Percentiles rank a stretch among this genome's conserved stretches.
These are phyloP conservation scores for Enteromius fasciolatus DNA, from an alignment of 2,797 vertebrate species.

Conservation along the genomic window DNA sequence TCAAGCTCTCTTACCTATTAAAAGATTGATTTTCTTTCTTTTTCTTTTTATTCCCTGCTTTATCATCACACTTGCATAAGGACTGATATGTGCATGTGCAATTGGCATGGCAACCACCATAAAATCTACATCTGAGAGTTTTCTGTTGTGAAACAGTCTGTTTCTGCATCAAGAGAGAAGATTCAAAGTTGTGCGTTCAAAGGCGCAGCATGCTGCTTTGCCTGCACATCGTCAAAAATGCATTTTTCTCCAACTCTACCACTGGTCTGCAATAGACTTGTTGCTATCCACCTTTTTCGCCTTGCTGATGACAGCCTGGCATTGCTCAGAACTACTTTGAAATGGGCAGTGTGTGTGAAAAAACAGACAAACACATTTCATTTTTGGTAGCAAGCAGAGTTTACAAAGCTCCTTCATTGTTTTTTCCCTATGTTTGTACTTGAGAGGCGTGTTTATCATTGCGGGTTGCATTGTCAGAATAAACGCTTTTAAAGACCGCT, in stretches of 20 bases:
- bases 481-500: conserved; percentile 52
- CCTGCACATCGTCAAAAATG: background rate
- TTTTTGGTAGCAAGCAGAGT: background rate
- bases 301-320: background rate
- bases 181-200: conserved; percentile 12
- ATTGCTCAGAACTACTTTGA: background rate
- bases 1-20: background rate
- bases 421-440: conserved; percentile 26
- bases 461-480: conserved; percentile 32
- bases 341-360: background rate
- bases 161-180: conserved; percentile 19
- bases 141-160: conserved; percentile 21
- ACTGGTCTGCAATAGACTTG: conserved; percentile 10
- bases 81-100: conserved; percentile 40
- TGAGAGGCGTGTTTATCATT: conserved; percentile 41
- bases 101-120: conserved; percentile 56
- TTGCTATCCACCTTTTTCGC: background rate
- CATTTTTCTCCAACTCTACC: conserved; percentile 12
- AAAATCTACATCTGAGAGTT: conserved; percentile 34
- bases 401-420: conserved; percentile 13
- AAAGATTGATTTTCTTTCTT: background rate
- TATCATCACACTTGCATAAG: conserved; percentile 43
- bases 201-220: background rate
- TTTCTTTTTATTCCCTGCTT: conserved; percentile 15
- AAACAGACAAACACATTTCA: background rate